These are phyloP conservation scores for Andrena bicolor DNA, from an alignment of 2,888 invertebrate genomes.

Conservation along the genomic window DNA sequence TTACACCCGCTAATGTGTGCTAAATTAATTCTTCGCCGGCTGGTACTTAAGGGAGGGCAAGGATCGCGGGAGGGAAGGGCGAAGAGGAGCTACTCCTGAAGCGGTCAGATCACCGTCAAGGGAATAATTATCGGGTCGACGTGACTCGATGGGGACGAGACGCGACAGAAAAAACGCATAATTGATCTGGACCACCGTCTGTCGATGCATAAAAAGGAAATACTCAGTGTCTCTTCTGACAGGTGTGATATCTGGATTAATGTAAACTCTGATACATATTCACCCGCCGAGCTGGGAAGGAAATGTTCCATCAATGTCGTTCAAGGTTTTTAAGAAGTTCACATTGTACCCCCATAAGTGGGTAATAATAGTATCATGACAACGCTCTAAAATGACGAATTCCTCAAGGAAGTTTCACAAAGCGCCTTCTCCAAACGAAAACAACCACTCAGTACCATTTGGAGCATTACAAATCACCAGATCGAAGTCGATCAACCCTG, in stretches of 20 bases:
- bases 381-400: no score
- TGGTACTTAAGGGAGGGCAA: conserved; percentile 38
- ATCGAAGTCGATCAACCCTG: not conserved
- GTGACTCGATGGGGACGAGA: conserved; percentile 9
- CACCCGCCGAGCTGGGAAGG: no score
- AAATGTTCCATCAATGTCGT: no score
- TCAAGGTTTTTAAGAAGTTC: no score
- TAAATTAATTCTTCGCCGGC: conserved; percentile 61
- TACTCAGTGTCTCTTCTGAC: no score
- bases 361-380: no score
- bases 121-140: conserved; percentile 39
- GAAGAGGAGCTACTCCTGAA: conserved; percentile 11
- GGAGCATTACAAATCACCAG: not conserved
- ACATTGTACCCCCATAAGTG: no score
- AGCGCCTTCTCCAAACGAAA: not conserved
- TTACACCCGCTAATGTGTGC: conserved; percentile 34
- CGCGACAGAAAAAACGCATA: conserved; percentile 3
- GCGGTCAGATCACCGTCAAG: conserved; percentile 11
- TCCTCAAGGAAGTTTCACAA: not conserved
- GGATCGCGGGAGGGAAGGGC: conserved; percentile 37
- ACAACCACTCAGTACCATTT: not conserved
- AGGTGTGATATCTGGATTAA: no score
- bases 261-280: no score
- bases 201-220: not conserved
- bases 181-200: not conserved